A percentile compares a stretch with the other conserved stretches of the same genome.
These are phyloP conservation scores for Calephelis nemesis DNA, from an alignment of 1,140 invertebrate species.

Conservation along the genomic window DNA sequence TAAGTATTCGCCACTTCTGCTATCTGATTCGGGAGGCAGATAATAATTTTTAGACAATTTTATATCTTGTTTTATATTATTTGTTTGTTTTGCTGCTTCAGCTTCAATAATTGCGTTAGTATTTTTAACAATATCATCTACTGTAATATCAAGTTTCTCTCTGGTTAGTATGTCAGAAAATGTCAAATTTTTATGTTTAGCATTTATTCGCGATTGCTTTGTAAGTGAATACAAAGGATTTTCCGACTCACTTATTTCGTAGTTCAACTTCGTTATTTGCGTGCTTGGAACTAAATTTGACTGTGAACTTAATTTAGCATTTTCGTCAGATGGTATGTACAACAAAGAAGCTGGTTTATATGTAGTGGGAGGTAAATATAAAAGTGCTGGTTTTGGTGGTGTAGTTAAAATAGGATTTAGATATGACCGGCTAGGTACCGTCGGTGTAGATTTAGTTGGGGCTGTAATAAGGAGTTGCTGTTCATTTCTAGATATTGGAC, in stretches of 20 bases:
- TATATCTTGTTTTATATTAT: constrained; percentile 39
- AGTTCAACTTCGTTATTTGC: constrained; percentile 26
- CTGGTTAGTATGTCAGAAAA: constrained; percentile 63
- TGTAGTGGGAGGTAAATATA: constrained; percentile 47
- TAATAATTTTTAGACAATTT: constrained; percentile 38
- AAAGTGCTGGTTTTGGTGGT: constrained; percentile 31
- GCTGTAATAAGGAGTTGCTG: constrained; percentile 21
- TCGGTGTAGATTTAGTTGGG: constrained; percentile 26
- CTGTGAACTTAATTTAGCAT: constrained; percentile 35
- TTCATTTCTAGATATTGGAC: constrained; percentile 7
- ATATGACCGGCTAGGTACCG: constrained; percentile 34
- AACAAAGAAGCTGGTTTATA: constrained; percentile 44
- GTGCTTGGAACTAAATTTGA: constrained; percentile 50
- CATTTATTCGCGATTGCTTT: constrained; percentile 43
- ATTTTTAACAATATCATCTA: constrained; percentile 61
- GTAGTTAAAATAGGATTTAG: constrained; percentile 7
- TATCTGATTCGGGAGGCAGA: constrained; percentile 35
- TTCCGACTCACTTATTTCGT: not conserved
- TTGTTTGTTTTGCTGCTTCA: constrained; percentile 40
- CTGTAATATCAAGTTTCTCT: constrained; percentile 61
- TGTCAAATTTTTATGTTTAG: constrained; percentile 52
- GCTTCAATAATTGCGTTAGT: constrained; percentile 50
- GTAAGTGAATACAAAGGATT: constrained; percentile 23
- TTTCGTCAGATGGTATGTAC: constrained; percentile 48
- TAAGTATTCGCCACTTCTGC: constrained; percentile 52